Base-by-base conservation (phyloP, 2,113 vertebrate species). In the Muscicapa adusta region DNA sequence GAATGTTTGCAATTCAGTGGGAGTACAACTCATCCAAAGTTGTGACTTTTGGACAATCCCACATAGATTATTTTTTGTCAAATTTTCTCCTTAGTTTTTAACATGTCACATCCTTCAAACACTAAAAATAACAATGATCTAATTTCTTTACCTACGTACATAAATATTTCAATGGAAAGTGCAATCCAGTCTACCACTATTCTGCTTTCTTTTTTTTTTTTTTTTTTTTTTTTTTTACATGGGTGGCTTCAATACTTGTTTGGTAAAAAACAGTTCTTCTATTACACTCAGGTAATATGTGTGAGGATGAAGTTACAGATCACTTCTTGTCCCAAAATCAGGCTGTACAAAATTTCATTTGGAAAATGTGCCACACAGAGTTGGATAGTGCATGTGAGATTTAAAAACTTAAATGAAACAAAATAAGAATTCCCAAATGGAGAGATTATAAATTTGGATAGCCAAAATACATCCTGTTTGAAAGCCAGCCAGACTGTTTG, bases 61-160 rank as follows among this genome's bases (percentile, higher is more conserved):
- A 54, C 33, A 19, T 19, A 85, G 76, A 61, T 91, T 85, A 80
- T 34, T 95, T 97, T 91, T 75, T 48, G 56, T 94, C 80, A 91
- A 8, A 83, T 92, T 89, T 96, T 75, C 51, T 60, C 84, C 77
- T 94, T 93, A 91, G 77, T 84, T 93, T 96, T 88, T 58, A 74
- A 83, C 34, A 89, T 90, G 57, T 91, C 93, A 58, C 91, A 84
- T 93, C 73, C 92, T 97, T 95, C 77, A 94, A 91, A 93, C 60
- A 77, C 47, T 89, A 81, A 91, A 91, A 93, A 81, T 91, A 72
- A 73, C 56, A 48, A 47, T 43, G 40, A 84, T 89, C 74, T 92
- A 28, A 92, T 96, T 89, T 89, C 57, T 57, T 95, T 53, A 42
- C 31, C 84, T 86, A 54, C 56, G 25, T 26, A 43, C 8, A 42